phyloP scores from a whole-genome alignment of 1,140 invertebrate species.

The Drosophila bipectinata region DNA sequence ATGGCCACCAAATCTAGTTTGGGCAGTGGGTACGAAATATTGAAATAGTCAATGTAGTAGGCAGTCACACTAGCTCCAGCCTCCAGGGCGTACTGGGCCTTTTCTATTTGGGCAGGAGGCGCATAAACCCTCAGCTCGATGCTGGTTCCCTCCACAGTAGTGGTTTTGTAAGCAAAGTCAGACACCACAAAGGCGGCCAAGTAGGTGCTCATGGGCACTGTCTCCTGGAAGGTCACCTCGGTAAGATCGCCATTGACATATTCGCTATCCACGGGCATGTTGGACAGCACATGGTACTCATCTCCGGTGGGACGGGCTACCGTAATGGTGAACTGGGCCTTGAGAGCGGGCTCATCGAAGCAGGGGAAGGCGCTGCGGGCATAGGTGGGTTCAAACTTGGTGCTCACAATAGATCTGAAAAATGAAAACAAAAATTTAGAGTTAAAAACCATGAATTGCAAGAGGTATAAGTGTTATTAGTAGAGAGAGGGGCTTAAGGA shows the following conservation, averaged over 20 bases:
- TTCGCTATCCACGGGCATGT: slow-evolving; percentile 87
- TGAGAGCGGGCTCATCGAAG: slow-evolving; percentile 97
- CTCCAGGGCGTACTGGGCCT: slow-evolving; percentile 91
- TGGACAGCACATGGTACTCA: slow-evolving; percentile 90
- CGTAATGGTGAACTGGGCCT: slow-evolving; percentile 93
- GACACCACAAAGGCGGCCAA: slow-evolving; percentile 95
- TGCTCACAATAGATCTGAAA: slow-evolving; percentile 91
- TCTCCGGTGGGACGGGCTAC: slow-evolving; percentile 88
- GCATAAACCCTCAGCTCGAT: slow-evolving; percentile 90
- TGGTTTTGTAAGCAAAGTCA: slow-evolving; percentile 89
- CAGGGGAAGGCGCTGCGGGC: slow-evolving; percentile 96
- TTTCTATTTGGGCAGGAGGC: slow-evolving; percentile 89
- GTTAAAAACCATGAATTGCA: background rate
- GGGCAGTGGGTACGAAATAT: slow-evolving; percentile 92
- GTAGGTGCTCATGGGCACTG: slow-evolving; percentile 96
- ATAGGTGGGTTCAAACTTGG: slow-evolving; percentile 97
- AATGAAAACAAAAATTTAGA: background rate
- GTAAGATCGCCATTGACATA: slow-evolving; percentile 55
- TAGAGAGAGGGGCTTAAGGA: background rate
- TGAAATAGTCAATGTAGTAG: slow-evolving; percentile 94
- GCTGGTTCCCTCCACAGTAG: slow-evolving; percentile 85
- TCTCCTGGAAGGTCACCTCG: slow-evolving; percentile 88
- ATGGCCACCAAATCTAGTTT: slow-evolving; percentile 97
- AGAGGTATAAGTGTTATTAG: background rate
- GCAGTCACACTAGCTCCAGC: slow-evolving; percentile 92